Evolutionary conservation across 2,888 invertebrate species (phyloP).

Genomic region (Pammene aurita): DNA sequence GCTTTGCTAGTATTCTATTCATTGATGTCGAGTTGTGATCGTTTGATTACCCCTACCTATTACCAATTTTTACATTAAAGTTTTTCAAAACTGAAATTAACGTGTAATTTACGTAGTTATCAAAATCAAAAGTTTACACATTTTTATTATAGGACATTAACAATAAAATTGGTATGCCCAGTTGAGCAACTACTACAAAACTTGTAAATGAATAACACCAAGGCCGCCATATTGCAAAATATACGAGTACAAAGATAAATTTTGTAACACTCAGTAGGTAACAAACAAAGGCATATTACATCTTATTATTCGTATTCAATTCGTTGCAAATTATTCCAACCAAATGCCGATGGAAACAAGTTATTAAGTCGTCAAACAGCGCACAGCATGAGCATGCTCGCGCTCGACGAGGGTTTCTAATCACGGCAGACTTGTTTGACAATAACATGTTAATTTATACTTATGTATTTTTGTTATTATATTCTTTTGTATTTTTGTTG

Average conservation of each 20-base stretch:
- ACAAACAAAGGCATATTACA: not conserved
- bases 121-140: no score
- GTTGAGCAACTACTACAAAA: not conserved
- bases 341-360: conserved; percentile 33
- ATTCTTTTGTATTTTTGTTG: conserved; percentile 9
- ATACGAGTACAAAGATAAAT: not conserved
- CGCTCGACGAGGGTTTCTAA: conserved; percentile 32
- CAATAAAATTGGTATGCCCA: not conserved
- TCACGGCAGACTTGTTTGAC: conserved; percentile 25
- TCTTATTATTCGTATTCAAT: conserved; percentile 14
- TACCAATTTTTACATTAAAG: no score
- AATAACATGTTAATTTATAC: conserved; percentile 38
- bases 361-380: conserved; percentile 40
- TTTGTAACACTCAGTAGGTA: not conserved
- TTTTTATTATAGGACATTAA: no score
- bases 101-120: no score
- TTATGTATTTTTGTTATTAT: conserved; percentile 21
- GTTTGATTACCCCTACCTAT: not conserved
- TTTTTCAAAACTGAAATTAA: no score
- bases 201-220: not conserved
- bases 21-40: conserved; percentile 5
- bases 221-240: not conserved
- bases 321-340: conserved; percentile 24
- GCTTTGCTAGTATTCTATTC: conserved; percentile 16
- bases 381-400: conserved; percentile 33